A percentile compares a stretch with the other conserved stretches of the same genome.
Evolutionary conservation across 2,797 vertebrate genomes (phyloP).

Genomic region (Lacerta agilis): DNA sequence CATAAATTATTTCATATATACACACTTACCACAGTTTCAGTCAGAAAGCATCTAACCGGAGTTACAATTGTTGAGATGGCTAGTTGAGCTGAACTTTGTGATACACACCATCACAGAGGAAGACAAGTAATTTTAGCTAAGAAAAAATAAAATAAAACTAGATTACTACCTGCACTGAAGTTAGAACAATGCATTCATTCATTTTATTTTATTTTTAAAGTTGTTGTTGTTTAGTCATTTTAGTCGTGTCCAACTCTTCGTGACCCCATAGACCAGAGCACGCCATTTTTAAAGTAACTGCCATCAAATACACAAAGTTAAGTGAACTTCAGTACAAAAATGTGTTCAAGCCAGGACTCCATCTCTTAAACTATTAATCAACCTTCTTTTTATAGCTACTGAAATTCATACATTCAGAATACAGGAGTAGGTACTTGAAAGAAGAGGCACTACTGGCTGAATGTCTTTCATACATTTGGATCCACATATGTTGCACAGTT

Average conservation of each 20-base stretch:
- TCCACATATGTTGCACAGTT: background rate
- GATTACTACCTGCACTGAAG: background rate
- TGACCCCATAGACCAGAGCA: too few species aligned
- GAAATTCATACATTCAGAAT: background rate
- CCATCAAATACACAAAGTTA: background rate
- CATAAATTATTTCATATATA: background rate
- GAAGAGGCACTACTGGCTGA: background rate
- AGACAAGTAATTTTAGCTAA: conserved; percentile 63
- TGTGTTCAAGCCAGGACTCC: background rate
- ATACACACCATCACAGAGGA: conserved; percentile 57
- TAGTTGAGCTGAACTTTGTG: conserved; percentile 52
- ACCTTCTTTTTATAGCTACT: background rate
- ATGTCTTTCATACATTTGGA: background rate
- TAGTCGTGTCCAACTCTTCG: too few species aligned
- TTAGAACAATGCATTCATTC: background rate
- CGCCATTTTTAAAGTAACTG: background rate
- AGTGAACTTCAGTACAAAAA: background rate
- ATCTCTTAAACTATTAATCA: background rate
- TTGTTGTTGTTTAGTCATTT: background rate
- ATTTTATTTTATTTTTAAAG: background rate
- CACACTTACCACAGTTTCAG: conserved; percentile 59
- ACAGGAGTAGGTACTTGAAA: background rate
- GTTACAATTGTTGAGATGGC: conserved; percentile 47
- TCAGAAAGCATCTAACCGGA: conserved; percentile 61
- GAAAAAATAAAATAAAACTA: conserved; percentile 11